Percentiles rank a stretch among this genome's conserved stretches.
Conservation (phyloP, 2,113 vertebrate genomes). For the Perca flavescens region DNA sequence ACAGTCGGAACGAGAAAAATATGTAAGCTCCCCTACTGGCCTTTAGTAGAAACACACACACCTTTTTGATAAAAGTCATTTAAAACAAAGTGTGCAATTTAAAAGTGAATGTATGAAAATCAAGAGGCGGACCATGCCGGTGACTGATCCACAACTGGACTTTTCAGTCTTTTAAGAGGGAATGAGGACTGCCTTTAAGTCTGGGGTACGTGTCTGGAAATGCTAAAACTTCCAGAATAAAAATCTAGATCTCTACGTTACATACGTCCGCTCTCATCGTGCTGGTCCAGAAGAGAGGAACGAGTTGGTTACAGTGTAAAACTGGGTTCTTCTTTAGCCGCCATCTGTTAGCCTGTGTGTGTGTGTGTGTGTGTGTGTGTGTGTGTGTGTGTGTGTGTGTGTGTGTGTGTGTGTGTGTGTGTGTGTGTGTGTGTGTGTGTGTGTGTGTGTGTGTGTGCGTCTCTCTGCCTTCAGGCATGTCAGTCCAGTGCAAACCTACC, state of each 20-base stretch:
- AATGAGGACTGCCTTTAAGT: not conserved
- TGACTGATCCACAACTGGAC: not conserved
- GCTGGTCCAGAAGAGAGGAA: constrained; percentile 15
- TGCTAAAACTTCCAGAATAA: constrained; percentile 49
- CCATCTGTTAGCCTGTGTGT: not conserved
- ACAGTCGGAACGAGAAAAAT: not conserved
- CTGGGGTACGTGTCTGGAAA: constrained; percentile 13
- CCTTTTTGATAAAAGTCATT: constrained; percentile 24
- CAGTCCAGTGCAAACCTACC: constrained; percentile 81
- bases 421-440: constrained; percentile 4
- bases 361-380: constrained; percentile 8
- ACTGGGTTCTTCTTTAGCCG: constrained; percentile 58
- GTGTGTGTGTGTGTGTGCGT: constrained; percentile 16
- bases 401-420: constrained; percentile 24
- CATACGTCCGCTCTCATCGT: constrained; percentile 5
- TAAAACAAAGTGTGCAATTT: constrained; percentile 35
- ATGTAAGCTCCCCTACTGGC: constrained; percentile 48
- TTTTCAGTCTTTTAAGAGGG: not conserved
- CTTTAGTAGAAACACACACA: constrained; percentile 10
- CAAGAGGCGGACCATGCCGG: not conserved
- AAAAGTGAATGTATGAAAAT: constrained; percentile 29
- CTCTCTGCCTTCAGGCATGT: constrained; percentile 23
- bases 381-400: constrained; percentile 19
- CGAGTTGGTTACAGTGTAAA: constrained; percentile 78
- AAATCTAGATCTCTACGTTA: constrained; percentile 68